phyloP scores from a whole-genome alignment of 1,140 invertebrate genomes.

The Ganaspis sp. region DNA sequence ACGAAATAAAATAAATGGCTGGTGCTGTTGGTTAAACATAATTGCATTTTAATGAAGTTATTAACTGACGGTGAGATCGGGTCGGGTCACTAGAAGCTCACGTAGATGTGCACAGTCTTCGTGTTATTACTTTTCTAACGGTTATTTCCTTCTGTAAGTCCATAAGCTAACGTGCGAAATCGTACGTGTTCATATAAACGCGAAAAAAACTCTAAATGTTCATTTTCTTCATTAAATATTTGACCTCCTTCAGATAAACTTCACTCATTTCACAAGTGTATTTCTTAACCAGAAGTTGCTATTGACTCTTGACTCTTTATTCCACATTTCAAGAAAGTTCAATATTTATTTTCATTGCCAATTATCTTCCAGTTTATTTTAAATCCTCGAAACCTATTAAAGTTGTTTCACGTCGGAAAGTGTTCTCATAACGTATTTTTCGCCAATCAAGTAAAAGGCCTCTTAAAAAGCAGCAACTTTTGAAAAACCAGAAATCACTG shows the following conservation, averaged over 20 bases:
- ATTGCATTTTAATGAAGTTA: constrained; percentile 52
- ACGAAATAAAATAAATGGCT: neutral
- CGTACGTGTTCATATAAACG: neutral
- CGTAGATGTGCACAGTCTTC: neutral
- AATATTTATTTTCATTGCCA: neutral
- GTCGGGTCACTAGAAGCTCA: constrained; percentile 31
- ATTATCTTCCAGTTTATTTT: neutral
- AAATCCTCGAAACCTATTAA: no score
- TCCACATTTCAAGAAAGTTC: neutral
- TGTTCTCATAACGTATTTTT: no score
- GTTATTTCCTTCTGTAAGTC: constrained; percentile 28
- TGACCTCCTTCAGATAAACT: constrained; percentile 25
- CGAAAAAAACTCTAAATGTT: constrained; percentile 22
- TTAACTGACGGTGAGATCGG: constrained; percentile 40
- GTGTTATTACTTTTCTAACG: constrained; percentile 44
- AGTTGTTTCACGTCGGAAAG: no score
- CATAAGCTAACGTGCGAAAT: constrained; percentile 9
- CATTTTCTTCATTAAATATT: constrained; percentile 21
- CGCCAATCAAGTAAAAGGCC: no score
- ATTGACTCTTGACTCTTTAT: neutral
- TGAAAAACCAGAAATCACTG: no score
- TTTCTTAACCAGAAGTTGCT: neutral
- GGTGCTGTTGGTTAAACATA: constrained; percentile 2
- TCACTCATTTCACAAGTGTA: neutral
- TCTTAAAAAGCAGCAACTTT: no score